Evolutionary conservation across 1,140 invertebrate species (phyloP), one percentile per base, ranked within the genome.

Genomic region (Mercenaria mercenaria): DNA sequence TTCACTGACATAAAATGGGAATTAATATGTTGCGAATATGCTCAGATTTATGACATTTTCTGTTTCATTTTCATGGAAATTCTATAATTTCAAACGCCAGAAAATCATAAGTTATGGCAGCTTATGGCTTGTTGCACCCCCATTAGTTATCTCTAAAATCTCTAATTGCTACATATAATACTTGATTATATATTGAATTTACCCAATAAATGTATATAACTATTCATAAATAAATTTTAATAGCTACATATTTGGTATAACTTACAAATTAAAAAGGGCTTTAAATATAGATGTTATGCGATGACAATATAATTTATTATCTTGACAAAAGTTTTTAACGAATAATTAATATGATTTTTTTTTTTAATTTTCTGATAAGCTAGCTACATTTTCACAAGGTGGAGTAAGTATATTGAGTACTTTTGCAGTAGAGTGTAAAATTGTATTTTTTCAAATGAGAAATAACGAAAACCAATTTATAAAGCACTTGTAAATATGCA

Each of bases 41-140:
- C 26, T 18, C 13, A 50, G 32, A 56, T 79, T 79, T 79, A 79
- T 79, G n/a, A n/a, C 29, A 79, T 37, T 34, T 1, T 56, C 47
- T 32, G n/a, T 56, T 79, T 50, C 15, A 50, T 79, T 76, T 79
- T 79, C 76, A 39, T 34, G 47, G 76, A 79, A 79, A 52, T 79
- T 79, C 76, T 56, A 79, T 79, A 56, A 52, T 79, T 52, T 79
- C 76, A 79, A 79, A 79, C 76, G 76, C 76, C 29, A 56, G 26
- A 34, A 56, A 79, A 79, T 79, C 29, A 79, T 52, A 32, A 52
- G 26, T 52, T 79, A 52, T 37, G 10, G 32, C n/a, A 34, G 4
- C 20, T 50, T 3, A 34, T 47, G n/a, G 13, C 47, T 50, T 52
- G 6, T 56, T 43, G 6, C 0, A n/a, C 4, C 34, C 29, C 47